Percentiles rank a stretch among this genome's conserved stretches.
Conservation (phyloP, 2,113 vertebrate genomes). For the Xiphophorus maculatus region DNA sequence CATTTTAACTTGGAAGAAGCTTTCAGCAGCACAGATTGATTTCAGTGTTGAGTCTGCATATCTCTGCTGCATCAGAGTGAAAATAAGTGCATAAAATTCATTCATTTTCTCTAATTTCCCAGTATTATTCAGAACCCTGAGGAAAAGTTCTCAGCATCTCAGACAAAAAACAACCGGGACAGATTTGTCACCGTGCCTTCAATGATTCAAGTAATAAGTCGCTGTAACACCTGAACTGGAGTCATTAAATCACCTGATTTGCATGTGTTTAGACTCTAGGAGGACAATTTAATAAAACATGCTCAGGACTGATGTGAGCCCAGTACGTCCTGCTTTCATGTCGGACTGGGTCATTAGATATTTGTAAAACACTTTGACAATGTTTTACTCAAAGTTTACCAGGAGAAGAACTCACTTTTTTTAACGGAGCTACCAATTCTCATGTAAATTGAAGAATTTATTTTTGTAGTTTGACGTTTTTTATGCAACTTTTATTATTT, state of each 20-base stretch:
- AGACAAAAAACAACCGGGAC: slow-evolving; percentile 31
- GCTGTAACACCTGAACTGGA: slow-evolving; percentile 42
- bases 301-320: slow-evolving; percentile 4
- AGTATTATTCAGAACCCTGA: slow-evolving; percentile 44
- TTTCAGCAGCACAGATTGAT: not conserved
- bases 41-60: not conserved
- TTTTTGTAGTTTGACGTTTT: no score
- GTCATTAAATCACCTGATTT: slow-evolving; percentile 60
- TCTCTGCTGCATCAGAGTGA: slow-evolving; percentile 10
- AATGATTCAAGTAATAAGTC: slow-evolving; percentile 45
- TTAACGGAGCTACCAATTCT: no score
- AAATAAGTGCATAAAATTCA: slow-evolving; percentile 33
- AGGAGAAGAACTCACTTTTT: no score
- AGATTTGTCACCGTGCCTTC: slow-evolving; percentile 41
- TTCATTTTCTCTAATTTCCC: slow-evolving; percentile 32
- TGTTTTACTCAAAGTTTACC: no score
- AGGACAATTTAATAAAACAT: slow-evolving; percentile 21
- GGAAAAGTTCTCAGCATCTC: slow-evolving; percentile 31
- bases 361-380: not conserved
- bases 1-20: slow-evolving; percentile 4
- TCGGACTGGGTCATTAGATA: not conserved
- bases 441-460: no score
- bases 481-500: no score
- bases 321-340: not conserved
- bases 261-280: slow-evolving; percentile 40